Conservation (phyloP, 2,888 invertebrate species). For the Hoplodrina blanda region DNA sequence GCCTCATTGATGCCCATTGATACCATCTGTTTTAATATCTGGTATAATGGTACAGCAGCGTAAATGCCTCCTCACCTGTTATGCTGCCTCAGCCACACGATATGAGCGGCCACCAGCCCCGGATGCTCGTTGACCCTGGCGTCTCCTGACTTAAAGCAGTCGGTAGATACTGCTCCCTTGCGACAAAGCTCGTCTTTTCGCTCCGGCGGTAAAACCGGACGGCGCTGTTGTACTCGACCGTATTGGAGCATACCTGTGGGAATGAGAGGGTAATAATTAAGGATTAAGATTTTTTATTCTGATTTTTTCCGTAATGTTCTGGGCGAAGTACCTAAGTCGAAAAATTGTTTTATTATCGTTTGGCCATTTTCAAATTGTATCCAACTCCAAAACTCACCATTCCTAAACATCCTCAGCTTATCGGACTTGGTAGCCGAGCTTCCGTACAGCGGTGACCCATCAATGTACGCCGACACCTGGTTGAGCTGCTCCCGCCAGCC, state of each 20-base stretch:
- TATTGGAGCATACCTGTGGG: conserved; percentile 90
- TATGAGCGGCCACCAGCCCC: conserved; percentile 94
- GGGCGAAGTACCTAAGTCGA: too few species aligned
- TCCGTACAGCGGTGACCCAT: conserved; percentile 95
- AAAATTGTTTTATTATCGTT: too few species aligned
- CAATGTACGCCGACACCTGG: conserved; percentile 95
- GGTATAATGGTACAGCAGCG: neutral
- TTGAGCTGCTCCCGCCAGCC: conserved; percentile 96
- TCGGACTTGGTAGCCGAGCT: conserved; percentile 94
- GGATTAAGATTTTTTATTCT: too few species aligned
- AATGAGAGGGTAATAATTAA: neutral
- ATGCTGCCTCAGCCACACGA: conserved; percentile 94
- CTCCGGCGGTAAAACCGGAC: conserved; percentile 90
- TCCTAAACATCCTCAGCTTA: conserved; percentile 93
- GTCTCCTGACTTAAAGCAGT: conserved; percentile 95
- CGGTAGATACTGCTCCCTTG: conserved; percentile 93
- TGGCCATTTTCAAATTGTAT: neutral
- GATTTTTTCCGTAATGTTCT: too few species aligned
- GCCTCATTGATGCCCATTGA: too few species aligned
- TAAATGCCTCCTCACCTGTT: conserved; percentile 84
- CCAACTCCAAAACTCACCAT: conserved; percentile 87
- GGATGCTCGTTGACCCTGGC: conserved; percentile 95
- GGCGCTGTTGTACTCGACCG: conserved; percentile 92
- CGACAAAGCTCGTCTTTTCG: conserved; percentile 93
- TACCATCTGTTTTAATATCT: too few species aligned